phyloP scores from a whole-genome alignment of 2,113 vertebrate species.

The Tragelaphus scriptus region DNA sequence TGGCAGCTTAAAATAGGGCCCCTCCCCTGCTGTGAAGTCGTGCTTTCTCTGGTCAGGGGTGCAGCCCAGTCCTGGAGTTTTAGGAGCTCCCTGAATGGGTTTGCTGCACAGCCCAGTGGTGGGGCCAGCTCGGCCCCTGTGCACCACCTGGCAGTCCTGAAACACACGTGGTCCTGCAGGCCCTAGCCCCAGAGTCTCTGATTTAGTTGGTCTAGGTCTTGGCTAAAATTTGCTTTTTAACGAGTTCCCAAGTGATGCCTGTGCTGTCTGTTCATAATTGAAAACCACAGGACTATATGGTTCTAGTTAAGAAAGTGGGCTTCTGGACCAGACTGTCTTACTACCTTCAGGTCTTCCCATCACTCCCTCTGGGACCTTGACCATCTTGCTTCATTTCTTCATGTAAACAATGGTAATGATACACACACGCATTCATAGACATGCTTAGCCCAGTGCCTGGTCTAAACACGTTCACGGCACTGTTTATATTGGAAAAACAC shows the following conservation, averaged over 20 bases:
- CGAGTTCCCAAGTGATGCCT: too few species aligned
- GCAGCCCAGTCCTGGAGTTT: neutral
- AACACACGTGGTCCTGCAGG: too few species aligned
- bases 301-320: neutral
- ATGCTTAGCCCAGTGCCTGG: too few species aligned
- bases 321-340: too few species aligned
- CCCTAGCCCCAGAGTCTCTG: neutral
- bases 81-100: accelerated
- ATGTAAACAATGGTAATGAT: too few species aligned
- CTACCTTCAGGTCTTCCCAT: too few species aligned
- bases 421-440: too few species aligned
- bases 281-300: neutral
- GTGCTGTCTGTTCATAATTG: neutral
- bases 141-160: neutral
- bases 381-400: too few species aligned
- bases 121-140: neutral
- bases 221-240: neutral
- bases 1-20: neutral
- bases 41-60: neutral
- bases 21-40: accelerated
- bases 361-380: too few species aligned
- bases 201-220: neutral
- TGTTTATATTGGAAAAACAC: too few species aligned
- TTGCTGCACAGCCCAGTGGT: neutral
- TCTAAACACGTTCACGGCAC: too few species aligned